Evolutionary conservation across 2,113 vertebrate genomes (phyloP).

Genomic region (Scartelaos histophorus): DNA sequence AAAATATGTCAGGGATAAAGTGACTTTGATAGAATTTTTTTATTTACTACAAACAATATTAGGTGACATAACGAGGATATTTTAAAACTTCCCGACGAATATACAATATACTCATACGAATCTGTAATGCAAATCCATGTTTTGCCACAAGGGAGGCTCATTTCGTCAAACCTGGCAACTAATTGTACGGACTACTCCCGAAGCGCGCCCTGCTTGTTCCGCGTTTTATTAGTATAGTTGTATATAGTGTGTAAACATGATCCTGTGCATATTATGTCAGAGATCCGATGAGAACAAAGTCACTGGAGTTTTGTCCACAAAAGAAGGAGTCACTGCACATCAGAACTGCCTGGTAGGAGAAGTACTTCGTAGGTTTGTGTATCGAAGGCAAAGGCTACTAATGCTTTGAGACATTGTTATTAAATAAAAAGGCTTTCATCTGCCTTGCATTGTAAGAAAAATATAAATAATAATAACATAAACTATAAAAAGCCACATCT

Average conservation of each 20-base stretch:
- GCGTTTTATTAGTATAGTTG: not conserved
- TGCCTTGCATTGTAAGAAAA: too few relatives aligned
- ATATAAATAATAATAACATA: too few relatives aligned
- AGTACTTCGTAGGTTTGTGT: not conserved
- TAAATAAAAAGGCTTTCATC: too few relatives aligned
- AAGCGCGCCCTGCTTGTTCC: not conserved
- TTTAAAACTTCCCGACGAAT: not conserved
- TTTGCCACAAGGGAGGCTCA: not conserved
- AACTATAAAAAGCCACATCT: too few relatives aligned
- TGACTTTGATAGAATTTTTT: not conserved
- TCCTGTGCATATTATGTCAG: slow-evolving; percentile 59
- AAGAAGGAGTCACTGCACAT: slow-evolving; percentile 61
- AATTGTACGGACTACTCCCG: not conserved
- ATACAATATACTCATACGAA: not conserved
- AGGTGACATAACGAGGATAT: not conserved
- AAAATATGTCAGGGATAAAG: not conserved
- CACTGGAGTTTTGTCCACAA: slow-evolving; percentile 63
- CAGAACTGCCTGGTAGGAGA: slow-evolving; percentile 76
- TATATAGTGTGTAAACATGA: slow-evolving; percentile 24
- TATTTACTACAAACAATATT: not conserved
- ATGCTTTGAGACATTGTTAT: too few relatives aligned
- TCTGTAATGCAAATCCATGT: not conserved
- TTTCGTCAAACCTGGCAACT: slow-evolving; percentile 39
- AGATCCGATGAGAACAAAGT: slow-evolving; percentile 19
- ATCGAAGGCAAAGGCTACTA: not conserved